Conservation (phyloP, 1,140 invertebrate genomes). For the Galendromus occidentalis region DNA sequence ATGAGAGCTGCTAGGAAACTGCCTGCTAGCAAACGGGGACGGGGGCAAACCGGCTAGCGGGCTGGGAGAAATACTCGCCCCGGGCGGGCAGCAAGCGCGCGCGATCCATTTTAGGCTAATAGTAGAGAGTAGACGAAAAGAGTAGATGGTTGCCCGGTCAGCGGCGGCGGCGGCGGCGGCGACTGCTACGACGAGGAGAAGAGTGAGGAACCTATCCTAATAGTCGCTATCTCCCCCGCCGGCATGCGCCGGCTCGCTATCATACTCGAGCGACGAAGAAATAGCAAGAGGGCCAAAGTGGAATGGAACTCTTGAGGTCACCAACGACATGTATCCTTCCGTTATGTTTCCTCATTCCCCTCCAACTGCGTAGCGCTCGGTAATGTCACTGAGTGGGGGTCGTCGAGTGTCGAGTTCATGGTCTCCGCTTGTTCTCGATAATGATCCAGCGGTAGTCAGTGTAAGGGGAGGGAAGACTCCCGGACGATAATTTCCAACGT, state of each 20-base stretch:
- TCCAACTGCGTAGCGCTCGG: background rate
- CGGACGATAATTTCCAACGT: no score
- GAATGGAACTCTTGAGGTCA: conserved; percentile 7
- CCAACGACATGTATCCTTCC: conserved; percentile 4
- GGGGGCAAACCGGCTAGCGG: conserved; percentile 24
- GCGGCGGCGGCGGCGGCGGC: background rate
- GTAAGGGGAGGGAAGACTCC: no score
- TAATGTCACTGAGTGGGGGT: background rate
- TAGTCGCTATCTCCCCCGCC: conserved; percentile 8
- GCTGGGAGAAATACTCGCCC: conserved; percentile 2
- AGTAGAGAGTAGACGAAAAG: background rate
- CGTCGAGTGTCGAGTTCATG: no score
- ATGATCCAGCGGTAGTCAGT: no score
- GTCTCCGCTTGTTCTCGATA: no score
- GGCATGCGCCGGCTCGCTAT: background rate
- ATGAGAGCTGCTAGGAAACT: conserved; percentile 28
- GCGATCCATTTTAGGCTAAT: conserved; percentile 11
- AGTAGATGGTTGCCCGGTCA: background rate
- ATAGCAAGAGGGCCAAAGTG: background rate
- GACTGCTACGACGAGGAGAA: background rate
- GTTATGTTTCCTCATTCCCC: background rate
- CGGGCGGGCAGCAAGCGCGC: conserved; percentile 1
- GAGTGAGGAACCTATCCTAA: conserved; percentile 5
- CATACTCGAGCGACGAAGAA: background rate
- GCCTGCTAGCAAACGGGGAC: conserved; percentile 49